phyloP scores from a whole-genome alignment of 2,888 invertebrate genomes.

The Julus scandinavius region DNA sequence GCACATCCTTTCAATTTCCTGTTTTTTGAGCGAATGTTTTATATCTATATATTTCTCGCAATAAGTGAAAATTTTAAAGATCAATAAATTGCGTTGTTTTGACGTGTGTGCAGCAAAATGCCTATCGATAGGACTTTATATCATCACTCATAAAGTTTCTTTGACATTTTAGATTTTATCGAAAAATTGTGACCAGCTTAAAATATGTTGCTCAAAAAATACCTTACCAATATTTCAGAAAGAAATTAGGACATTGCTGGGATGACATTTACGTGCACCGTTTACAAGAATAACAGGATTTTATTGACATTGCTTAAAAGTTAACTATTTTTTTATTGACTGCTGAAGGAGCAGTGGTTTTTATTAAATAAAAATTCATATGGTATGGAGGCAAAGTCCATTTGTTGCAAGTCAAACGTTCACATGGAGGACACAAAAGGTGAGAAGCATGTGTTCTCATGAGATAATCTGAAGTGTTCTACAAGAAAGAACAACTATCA shows the following conservation, averaged over 20 bases:
- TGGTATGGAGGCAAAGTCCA: too few relatives aligned
- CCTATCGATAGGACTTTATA: not conserved
- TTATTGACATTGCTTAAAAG: too few relatives aligned
- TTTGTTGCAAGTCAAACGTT: too few relatives aligned
- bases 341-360: too few relatives aligned
- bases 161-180: not conserved
- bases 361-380: too few relatives aligned
- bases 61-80: conserved; percentile 25
- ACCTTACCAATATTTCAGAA: not conserved
- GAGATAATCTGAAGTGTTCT: too few relatives aligned
- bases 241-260: not conserved
- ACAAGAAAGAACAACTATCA: too few relatives aligned
- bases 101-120: not conserved
- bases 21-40: conserved; percentile 1
- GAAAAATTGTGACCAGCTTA: conserved; percentile 1
- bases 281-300: too few relatives aligned
- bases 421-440: too few relatives aligned
- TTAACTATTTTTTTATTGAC: too few relatives aligned
- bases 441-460: too few relatives aligned
- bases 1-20: conserved; percentile 33
- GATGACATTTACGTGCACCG: too few relatives aligned
- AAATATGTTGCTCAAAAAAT: not conserved
- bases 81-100: conserved; percentile 26
- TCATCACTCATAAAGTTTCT: conserved; percentile 33
- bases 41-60: not conserved